phyloP scores from a whole-genome alignment of 2,113 vertebrate species.

The Ageneiosus marmoratus region DNA sequence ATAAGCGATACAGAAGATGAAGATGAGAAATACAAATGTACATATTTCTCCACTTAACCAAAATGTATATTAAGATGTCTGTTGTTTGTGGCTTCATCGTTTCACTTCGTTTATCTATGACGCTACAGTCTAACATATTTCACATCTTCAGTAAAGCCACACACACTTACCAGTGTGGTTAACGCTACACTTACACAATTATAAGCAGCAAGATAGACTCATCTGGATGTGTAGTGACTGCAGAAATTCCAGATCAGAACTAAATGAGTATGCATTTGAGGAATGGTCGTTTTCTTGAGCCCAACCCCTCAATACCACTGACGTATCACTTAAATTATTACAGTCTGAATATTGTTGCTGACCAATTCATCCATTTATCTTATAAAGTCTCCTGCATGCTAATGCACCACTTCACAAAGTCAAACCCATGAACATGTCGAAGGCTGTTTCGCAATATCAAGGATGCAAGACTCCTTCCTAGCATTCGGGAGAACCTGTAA shows the following conservation, averaged over 20 bases:
- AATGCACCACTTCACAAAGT: neutral
- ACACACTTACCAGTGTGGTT: neutral
- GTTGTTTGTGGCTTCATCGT: no score
- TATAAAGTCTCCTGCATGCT: neutral
- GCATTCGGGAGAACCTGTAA: no score
- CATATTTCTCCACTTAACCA: neutral
- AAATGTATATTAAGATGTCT: neutral
- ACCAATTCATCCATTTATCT: neutral
- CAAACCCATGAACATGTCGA: no score
- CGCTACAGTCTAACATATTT: no score
- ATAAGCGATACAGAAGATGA: no score
- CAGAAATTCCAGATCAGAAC: neutral
- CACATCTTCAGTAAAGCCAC: neutral
- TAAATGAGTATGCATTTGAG: neutral
- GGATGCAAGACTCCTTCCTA: no score
- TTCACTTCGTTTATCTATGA: no score
- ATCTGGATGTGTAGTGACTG: no score
- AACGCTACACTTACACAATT: neutral
- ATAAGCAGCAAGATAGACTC: neutral
- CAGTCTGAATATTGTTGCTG: neutral
- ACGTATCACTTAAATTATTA: no score
- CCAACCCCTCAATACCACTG: neutral
- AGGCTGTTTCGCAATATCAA: no score
- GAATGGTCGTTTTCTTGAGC: neutral
- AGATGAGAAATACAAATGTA: neutral